Evolutionary conservation across 2,888 invertebrate species (phyloP).

Genomic region (Eristalinus sepulchralis): DNA sequence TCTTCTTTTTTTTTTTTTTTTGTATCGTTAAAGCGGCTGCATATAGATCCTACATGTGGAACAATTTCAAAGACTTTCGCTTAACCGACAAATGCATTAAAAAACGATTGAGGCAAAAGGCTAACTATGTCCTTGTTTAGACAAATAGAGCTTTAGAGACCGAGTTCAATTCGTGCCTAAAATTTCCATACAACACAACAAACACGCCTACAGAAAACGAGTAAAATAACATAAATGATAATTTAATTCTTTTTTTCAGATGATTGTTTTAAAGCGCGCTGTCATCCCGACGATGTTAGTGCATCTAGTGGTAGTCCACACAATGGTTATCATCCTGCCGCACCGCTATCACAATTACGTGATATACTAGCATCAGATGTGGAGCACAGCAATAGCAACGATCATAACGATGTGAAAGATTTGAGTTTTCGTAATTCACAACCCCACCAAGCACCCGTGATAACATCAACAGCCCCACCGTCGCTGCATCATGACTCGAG

Average conservation of each 20-base stretch:
- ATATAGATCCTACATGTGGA: too few relatives aligned
- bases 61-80: too few relatives aligned
- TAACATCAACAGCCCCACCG: slow-evolving; percentile 79
- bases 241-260: slow-evolving; percentile 72
- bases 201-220: background rate
- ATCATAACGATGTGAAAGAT: slow-evolving; percentile 81
- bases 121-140: too few relatives aligned
- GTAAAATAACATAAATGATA: background rate
- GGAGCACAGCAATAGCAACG: slow-evolving; percentile 80
- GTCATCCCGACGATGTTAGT: slow-evolving; percentile 82
- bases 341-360: slow-evolving; percentile 80
- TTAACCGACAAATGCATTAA: too few relatives aligned
- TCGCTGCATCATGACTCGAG: slow-evolving; percentile 79
- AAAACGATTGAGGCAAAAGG: too few relatives aligned
- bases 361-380: slow-evolving; percentile 80
- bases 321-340: slow-evolving; percentile 78
- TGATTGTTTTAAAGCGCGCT: slow-evolving; percentile 79
- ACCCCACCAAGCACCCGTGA: slow-evolving; percentile 80
- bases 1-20: too few relatives aligned
- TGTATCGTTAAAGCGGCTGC: too few relatives aligned
- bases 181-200: too few relatives aligned
- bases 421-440: slow-evolving; percentile 79
- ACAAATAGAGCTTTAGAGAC: too few relatives aligned
- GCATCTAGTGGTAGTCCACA: slow-evolving; percentile 83
- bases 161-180: too few relatives aligned